A percentile compares a stretch with the other conserved stretches of the same genome.
Conservation (phyloP, 2,797 vertebrate genomes). For the Naso thynnoides region DNA sequence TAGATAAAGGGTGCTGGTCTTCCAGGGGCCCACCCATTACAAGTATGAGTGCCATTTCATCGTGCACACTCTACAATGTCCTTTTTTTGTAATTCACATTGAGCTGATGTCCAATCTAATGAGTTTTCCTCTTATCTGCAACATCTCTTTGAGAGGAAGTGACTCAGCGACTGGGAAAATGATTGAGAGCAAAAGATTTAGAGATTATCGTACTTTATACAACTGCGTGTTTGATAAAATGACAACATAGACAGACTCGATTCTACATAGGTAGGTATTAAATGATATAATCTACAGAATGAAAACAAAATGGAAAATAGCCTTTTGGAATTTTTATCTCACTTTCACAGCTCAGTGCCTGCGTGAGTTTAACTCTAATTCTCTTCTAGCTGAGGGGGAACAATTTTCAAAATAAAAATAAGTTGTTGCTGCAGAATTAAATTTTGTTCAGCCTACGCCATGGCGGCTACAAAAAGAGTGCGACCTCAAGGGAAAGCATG, state of each 20-base stretch:
- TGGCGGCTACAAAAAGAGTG: not conserved
- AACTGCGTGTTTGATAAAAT: slow-evolving; percentile 5
- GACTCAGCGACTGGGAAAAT: not conserved
- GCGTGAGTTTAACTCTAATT: not conserved
- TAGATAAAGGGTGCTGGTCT: not conserved
- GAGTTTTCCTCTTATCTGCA: slow-evolving; percentile 12
- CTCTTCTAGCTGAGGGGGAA: not conserved
- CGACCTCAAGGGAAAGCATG: not conserved
- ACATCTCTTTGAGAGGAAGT: slow-evolving; percentile 1
- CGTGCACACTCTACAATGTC: not conserved
- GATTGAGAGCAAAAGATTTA: slow-evolving; percentile 4
- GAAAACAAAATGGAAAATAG: not conserved
- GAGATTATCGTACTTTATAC: not conserved
- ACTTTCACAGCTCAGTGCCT: slow-evolving; percentile 1
- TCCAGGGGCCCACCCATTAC: not conserved
- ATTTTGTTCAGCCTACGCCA: slow-evolving; percentile 7
- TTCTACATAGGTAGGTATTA: not conserved
- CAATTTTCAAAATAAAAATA: slow-evolving; percentile 4
- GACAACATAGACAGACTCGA: too few relatives aligned
- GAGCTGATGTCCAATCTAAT: slow-evolving; percentile 10
- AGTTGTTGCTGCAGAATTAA: slow-evolving; percentile 2
- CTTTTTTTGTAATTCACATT: not conserved
- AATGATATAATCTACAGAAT: slow-evolving; percentile 3
- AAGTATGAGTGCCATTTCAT: not conserved
- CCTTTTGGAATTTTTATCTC: not conserved